Conservation (phyloP, 2,797 vertebrate genomes). For the Etheostoma nigrum region DNA sequence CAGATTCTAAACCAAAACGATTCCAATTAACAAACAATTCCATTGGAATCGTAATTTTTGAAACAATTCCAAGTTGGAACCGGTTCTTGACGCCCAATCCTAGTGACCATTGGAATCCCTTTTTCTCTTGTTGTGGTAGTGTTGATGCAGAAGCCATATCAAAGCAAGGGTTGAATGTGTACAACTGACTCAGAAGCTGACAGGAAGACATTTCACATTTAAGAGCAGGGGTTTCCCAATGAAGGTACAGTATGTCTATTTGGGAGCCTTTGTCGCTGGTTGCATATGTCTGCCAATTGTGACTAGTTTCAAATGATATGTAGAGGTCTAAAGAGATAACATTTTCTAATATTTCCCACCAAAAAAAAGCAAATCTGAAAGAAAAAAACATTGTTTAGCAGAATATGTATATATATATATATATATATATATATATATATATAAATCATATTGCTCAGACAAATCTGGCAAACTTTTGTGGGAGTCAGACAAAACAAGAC, state of each 20-base stretch:
- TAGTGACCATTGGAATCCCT: background rate
- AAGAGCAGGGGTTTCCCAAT: background rate
- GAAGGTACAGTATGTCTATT: background rate
- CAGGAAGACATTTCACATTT: background rate
- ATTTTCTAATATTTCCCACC: conserved; percentile 1
- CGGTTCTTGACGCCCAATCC: too few relatives aligned
- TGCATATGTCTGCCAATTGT: background rate
- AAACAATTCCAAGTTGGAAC: too few relatives aligned
- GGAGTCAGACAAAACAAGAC: background rate
- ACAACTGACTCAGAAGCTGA: background rate
- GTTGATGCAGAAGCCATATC: background rate
- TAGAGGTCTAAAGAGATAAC: background rate
- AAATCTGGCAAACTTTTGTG: background rate
- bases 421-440: too few relatives aligned
- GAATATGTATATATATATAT: too few relatives aligned
- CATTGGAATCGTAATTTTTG: too few relatives aligned
- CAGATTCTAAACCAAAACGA: too few relatives aligned
- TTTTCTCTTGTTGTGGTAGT: background rate
- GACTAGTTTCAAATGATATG: background rate
- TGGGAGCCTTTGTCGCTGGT: background rate
- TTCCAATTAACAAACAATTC: too few relatives aligned
- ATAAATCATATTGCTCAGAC: background rate
- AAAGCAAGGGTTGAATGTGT: background rate
- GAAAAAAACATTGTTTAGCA: background rate
- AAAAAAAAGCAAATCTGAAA: background rate